Evolutionary conservation across 2,888 invertebrate species (phyloP).

Genomic region (Malthinus flaveolus): DNA sequence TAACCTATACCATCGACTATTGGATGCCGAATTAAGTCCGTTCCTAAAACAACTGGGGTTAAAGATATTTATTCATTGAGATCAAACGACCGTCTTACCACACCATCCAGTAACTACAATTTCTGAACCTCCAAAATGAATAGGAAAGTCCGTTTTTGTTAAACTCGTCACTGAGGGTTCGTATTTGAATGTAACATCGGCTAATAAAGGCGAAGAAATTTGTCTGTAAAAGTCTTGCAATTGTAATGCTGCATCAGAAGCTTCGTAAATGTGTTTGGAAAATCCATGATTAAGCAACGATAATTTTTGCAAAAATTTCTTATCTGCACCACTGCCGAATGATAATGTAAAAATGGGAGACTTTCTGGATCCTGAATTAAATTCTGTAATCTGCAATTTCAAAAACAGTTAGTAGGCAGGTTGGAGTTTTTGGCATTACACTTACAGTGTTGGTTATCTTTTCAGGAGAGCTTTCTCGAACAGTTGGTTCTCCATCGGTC

Average conservation of each 20-base stretch:
- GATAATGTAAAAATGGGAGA: conserved; percentile 67
- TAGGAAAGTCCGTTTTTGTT: conserved; percentile 61
- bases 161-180: conserved; percentile 61
- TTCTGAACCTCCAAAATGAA: conserved; percentile 66
- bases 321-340: conserved; percentile 72
- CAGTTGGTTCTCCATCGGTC: conserved; percentile 69
- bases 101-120: conserved; percentile 63
- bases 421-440: background rate
- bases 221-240: conserved; percentile 68
- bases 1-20: background rate
- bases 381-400: conserved; percentile 50
- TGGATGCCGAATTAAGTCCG: background rate
- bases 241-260: conserved; percentile 68
- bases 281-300: conserved; percentile 69
- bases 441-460: conserved; percentile 4
- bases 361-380: conserved; percentile 54
- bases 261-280: conserved; percentile 72
- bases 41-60: background rate
- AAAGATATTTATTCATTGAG: background rate
- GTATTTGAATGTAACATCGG: conserved; percentile 68
- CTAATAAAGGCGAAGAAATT: conserved; percentile 69
- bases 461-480: conserved; percentile 59
- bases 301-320: conserved; percentile 66
- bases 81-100: conserved; percentile 12
- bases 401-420: too few species aligned